phyloP scores from a whole-genome alignment of 2,113 vertebrate species.

The Galbula dea region DNA sequence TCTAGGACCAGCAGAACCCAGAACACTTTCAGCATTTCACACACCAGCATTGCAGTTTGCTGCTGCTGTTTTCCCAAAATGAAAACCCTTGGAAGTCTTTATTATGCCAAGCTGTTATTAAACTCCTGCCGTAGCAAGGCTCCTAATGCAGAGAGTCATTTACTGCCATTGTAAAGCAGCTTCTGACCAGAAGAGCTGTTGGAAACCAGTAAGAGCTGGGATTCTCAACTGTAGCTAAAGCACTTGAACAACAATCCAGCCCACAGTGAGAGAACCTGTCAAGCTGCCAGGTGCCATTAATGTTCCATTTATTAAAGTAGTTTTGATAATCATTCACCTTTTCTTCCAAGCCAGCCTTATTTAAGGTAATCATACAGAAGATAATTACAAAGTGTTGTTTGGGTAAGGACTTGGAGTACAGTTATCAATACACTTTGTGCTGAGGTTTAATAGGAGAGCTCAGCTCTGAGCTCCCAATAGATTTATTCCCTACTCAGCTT shows the following conservation, averaged over 20 bases:
- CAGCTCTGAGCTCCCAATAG: not conserved
- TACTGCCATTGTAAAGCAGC: not conserved
- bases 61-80: not conserved
- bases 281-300: not conserved
- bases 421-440: not conserved
- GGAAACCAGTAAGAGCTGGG: not conserved
- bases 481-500: constrained; percentile 25
- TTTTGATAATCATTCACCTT: not conserved
- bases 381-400: not conserved
- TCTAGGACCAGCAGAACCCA: not conserved
- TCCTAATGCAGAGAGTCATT: not conserved
- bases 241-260: not conserved
- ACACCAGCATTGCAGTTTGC: not conserved
- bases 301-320: not conserved
- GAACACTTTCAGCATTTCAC: not conserved
- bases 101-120: not conserved
- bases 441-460: not conserved
- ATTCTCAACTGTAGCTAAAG: not conserved
- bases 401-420: not conserved
- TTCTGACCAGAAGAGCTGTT: not conserved
- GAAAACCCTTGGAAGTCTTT: not conserved
- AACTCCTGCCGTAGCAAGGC: not conserved
- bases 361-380: not conserved
- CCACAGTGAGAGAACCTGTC: not conserved
- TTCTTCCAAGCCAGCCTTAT: not conserved